Evolutionary conservation across 2,797 vertebrate species (phyloP).

Genomic region (Luscinia megarhynchos): DNA sequence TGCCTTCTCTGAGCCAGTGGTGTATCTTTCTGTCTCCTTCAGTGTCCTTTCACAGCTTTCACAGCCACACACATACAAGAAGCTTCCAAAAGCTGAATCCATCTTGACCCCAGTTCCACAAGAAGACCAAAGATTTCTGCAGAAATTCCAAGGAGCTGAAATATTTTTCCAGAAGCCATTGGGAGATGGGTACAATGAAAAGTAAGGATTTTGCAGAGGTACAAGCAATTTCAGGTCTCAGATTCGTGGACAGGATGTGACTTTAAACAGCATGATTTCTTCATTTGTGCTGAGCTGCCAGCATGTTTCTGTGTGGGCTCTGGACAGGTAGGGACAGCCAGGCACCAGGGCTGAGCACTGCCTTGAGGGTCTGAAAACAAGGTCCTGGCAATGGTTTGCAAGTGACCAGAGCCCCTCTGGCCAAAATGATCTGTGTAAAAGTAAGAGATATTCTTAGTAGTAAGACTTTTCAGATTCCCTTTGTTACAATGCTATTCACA

Average conservation of each 20-base stretch:
- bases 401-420: neutral
- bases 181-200: neutral
- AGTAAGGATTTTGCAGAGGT: neutral
- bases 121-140: neutral
- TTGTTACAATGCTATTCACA: conserved; percentile 22
- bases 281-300: neutral
- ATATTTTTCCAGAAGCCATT: neutral
- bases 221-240: neutral
- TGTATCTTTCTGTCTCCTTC: neutral
- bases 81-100: neutral
- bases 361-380: neutral
- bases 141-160: neutral
- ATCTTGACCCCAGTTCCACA: neutral
- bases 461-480: conserved; percentile 47
- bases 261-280: neutral
- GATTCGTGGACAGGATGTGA: neutral
- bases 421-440: neutral
- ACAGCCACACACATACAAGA: neutral
- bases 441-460: conserved; percentile 16
- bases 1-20: neutral
- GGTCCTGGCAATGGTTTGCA: neutral
- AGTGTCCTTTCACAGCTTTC: neutral
- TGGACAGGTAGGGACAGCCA: neutral
- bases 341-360: neutral
- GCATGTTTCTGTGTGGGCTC: neutral